Conservation (phyloP, 2,797 vertebrate genomes). For the Coilia nasus region DNA sequence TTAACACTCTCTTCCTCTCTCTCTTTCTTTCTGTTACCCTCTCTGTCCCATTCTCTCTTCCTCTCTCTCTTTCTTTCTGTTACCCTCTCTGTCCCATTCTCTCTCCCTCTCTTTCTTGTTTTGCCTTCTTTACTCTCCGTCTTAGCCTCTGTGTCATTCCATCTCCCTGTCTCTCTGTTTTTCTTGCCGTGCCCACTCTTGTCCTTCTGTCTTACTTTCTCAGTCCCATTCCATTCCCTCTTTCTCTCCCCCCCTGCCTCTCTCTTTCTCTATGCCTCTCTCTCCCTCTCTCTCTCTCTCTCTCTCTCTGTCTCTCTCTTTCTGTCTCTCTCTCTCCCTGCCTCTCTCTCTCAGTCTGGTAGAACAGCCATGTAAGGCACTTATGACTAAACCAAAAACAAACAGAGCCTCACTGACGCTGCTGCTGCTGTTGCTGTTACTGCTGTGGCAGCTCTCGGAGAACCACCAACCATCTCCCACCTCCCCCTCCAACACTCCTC, state of each 20-base stretch:
- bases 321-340: neutral
- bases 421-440: neutral
- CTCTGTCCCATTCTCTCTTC: neutral
- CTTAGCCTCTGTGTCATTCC: neutral
- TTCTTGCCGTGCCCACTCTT: too few relatives aligned
- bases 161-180: neutral
- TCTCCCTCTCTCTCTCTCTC: neutral
- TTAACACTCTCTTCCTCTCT: too few relatives aligned
- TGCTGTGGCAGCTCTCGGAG: neutral
- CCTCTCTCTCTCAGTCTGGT: neutral
- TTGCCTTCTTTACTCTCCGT: neutral
- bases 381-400: constrained; percentile 25
- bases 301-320: neutral
- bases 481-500: neutral
- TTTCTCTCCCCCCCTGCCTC: neutral
- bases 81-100: neutral
- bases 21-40: neutral
- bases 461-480: neutral
- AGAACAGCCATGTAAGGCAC: constrained; percentile 25
- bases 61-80: neutral
- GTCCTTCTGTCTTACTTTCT: neutral
- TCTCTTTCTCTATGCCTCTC: neutral
- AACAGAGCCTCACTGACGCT: constrained; percentile 8
- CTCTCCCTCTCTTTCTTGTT: neutral
- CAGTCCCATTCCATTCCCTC: neutral